phyloP scores from a whole-genome alignment of 2,113 vertebrate species.

The Diadophis punctatus region DNA sequence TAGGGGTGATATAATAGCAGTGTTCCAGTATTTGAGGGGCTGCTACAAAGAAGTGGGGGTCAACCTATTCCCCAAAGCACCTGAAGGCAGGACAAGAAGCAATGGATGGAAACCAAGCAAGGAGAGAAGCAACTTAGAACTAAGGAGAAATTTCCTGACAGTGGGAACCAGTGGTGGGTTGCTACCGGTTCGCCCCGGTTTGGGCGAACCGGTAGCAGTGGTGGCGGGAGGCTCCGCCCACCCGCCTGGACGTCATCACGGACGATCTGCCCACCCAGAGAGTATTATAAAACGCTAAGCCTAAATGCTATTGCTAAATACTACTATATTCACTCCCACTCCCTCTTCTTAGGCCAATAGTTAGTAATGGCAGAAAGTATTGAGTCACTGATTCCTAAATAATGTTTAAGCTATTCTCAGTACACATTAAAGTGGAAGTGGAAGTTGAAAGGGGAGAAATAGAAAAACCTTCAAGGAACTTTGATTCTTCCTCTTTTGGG shows the following conservation, averaged over 20 bases:
- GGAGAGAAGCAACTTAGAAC: not conserved
- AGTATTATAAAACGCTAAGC: too few relatives aligned
- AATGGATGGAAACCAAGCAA: not conserved
- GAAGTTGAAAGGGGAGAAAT: conserved; percentile 9
- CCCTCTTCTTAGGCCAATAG: conserved; percentile 23
- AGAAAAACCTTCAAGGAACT: conserved; percentile 40
- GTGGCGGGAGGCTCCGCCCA: too few relatives aligned
- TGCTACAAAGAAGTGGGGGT: not conserved
- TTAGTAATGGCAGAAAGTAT: conserved; percentile 29
- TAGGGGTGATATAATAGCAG: not conserved
- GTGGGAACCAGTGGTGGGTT: not conserved
- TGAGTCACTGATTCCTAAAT: conserved; percentile 35
- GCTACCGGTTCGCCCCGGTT: too few relatives aligned
- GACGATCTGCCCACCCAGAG: too few relatives aligned
- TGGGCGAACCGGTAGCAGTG: too few relatives aligned
- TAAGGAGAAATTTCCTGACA: not conserved
- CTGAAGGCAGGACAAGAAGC: not conserved
- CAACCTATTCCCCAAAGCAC: not conserved
- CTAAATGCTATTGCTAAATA: not conserved
- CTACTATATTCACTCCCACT: conserved; percentile 10
- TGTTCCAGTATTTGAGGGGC: not conserved
- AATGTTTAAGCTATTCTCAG: conserved; percentile 38
- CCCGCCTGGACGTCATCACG: too few relatives aligned
- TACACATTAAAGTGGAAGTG: conserved; percentile 26
- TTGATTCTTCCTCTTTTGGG: conserved; percentile 31